Evolutionary conservation across 2,797 vertebrate genomes (phyloP), one percentile per base, ranked within the genome.

Genomic region (Intellagama lesueurii): DNA sequence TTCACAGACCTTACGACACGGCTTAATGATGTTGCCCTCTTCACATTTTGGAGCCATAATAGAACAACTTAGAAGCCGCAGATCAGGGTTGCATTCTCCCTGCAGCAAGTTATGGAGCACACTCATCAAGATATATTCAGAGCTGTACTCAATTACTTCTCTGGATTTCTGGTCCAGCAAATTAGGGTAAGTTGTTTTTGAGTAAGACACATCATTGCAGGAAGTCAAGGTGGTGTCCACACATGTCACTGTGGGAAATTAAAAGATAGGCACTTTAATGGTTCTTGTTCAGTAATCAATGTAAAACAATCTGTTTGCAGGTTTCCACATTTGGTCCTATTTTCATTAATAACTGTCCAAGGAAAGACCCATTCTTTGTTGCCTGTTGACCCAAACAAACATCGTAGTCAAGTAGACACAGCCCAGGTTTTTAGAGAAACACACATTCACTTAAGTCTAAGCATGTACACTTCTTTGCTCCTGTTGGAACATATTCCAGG

Each of bases 81-180:
- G 97, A 91, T 99, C 99, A 0, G 98, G 98, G 80, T 98, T 98
- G 91, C 99, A 99, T 86, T 99, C 99, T 7, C 99, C 99, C 47
- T 98, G 98, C 16, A 99, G 97, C 76, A 99, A 95, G 80, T 98
- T 98, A 17, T 98, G 98, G 84, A 99, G 95, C 79, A 99, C 98
- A 0, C 98, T 98, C 90, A 99, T 96, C 72, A 99, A 98, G 70
- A 98, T 96, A 90, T 99, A 99, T 96, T 99, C 99, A 0, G 98
- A 94, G 68, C 99, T 99, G 16, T 97, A 96, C 94, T 99, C 99
- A 12, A 97, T 96, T 0, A 98, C 98, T 26, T 93, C 78, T 32
- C 97, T 96, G 1, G 96, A 97, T 85, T 96, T 96, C 93, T 99
- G 98, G 78, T 97, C 97, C 80, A 99, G 97, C 44, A 97, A 97